Evolutionary conservation across 2,888 invertebrate genomes (phyloP), one percentile per base, ranked within the genome.

Genomic region (Synanthedon andrenaeformis): DNA sequence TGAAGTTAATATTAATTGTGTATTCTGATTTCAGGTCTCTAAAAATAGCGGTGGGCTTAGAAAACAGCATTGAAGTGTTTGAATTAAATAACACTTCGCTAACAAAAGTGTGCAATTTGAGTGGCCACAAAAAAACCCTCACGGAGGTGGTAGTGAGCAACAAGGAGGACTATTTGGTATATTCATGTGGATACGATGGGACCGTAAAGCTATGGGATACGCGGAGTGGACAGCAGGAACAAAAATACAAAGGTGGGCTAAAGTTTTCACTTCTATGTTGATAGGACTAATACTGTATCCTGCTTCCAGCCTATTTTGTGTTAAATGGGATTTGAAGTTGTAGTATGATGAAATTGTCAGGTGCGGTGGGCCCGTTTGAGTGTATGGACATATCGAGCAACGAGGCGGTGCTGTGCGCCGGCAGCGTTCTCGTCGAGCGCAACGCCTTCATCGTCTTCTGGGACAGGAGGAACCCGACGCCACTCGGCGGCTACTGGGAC

Each of bases 401-500:
- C 59, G 92, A 92, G 41, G 83, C 91, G 35, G 82, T 94, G 52
- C 64, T 96, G 55, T 92, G 93, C 69, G 92, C 91, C 1, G 96
- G 96, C 53, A 94, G 94, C 1, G 92, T 93, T 68, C 73, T 92
- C 23, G 82, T 90, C 49, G 88, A 90, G 54, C 90, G 91, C 19
- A 93, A 94, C 68, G 90, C 93, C 0, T 95, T 90, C 72, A 82
- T 96, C 13, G 78, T 95, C 57, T 96, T 96, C 81, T 96, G 94
- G 92, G 96, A 96, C 79, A 81, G 91, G 19, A 86, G 95, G 57
- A 83, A 87, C 56, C 68, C 82, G 0, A 85, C 88, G 57, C 82
- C 92, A 11, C 79, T 94, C 2, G 96, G 96, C 1, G 93, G 92
- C 1, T 96, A 96, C 71, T 93, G 92, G 91, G 93, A 96, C 64